Conservation (phyloP, 1,140 invertebrate species). For the Nephotettix cincticeps region DNA sequence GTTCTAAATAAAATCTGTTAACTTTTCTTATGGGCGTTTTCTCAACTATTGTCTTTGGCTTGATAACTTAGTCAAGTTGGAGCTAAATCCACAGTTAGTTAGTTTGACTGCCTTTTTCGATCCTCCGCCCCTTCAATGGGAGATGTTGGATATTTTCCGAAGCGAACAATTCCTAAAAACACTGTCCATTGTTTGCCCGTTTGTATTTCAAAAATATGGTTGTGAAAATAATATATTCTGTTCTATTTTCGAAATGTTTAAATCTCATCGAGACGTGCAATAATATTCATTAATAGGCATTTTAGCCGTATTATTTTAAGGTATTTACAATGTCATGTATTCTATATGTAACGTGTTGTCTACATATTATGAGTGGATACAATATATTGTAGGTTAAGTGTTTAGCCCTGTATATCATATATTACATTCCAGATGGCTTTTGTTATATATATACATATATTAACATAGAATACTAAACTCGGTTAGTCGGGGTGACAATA, state of each 20-base stretch:
- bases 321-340: conserved; percentile 1
- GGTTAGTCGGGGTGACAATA: conserved; percentile 6
- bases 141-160: neutral
- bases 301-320: conserved; percentile 4
- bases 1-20: too few species aligned
- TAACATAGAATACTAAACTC: neutral
- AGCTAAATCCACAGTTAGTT: too few species aligned
- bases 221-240: conserved; percentile 20
- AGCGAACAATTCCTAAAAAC: neutral
- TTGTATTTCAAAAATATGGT: conserved; percentile 19
- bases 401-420: conserved; percentile 14
- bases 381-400: conserved; percentile 20
- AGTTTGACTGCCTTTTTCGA: too few species aligned
- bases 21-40: too few species aligned
- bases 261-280: conserved; percentile 6
- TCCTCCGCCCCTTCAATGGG: neutral
- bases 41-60: too few species aligned
- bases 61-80: too few species aligned
- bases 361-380: neutral
- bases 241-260: conserved; percentile 23
- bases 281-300: conserved; percentile 11
- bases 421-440: conserved; percentile 15
- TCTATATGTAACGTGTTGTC: neutral
- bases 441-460: neutral
- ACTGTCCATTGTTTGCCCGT: conserved; percentile 8